Conservation (phyloP, 2,888 invertebrate genomes). For the Ennomos fuscantarius region DNA sequence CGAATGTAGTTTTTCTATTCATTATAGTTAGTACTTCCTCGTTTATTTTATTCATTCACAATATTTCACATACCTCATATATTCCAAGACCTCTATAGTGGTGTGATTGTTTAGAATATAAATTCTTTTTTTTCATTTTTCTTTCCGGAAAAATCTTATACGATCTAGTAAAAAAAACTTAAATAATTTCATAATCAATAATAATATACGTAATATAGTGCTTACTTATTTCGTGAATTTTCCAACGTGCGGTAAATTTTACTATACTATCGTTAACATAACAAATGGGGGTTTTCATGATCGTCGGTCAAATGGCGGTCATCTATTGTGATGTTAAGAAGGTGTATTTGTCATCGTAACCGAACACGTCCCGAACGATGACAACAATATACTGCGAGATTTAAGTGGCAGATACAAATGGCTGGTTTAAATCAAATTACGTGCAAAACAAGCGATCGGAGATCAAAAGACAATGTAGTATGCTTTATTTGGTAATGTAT, state of each 20-base stretch:
- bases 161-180: no score
- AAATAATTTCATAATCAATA: no score
- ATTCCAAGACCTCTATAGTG: no score
- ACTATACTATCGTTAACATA: slow-evolving; percentile 60
- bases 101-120: no score
- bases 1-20: background rate
- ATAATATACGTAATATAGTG: background rate
- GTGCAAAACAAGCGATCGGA: slow-evolving; percentile 33
- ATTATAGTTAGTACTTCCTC: no score
- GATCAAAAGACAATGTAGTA: slow-evolving; percentile 34
- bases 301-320: slow-evolving; percentile 59
- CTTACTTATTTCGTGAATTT: background rate
- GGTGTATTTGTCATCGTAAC: slow-evolving; percentile 62
- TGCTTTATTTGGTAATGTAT: slow-evolving; percentile 34
- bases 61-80: no score
- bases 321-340: slow-evolving; percentile 70
- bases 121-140: no score
- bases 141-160: background rate
- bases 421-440: slow-evolving; percentile 41
- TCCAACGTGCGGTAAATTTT: slow-evolving; percentile 9
- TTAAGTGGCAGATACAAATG: slow-evolving; percentile 51
- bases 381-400: slow-evolving; percentile 45
- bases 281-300: slow-evolving; percentile 56
- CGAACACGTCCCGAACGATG: slow-evolving; percentile 48
- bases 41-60: no score